Conservation (phyloP, 2,797 vertebrate genomes). For the Knipowitschia caucasica region DNA sequence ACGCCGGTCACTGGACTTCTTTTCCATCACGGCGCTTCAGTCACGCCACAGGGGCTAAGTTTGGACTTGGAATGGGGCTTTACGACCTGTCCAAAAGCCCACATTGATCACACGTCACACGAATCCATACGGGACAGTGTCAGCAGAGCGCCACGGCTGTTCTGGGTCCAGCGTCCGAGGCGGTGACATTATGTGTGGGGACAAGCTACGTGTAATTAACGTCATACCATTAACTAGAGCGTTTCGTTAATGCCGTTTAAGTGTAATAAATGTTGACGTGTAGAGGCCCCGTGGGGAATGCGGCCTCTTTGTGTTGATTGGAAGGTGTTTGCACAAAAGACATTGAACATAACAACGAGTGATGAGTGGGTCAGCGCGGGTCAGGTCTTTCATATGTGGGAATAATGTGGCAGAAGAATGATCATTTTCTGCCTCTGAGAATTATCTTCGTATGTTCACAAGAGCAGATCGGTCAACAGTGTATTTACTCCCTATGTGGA, state of each 20-base stretch:
- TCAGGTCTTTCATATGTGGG: conserved; percentile 15
- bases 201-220: conserved; percentile 2
- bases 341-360: conserved; percentile 9
- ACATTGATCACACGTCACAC: conserved; percentile 20
- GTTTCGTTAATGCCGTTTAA: conserved; percentile 30
- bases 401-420: neutral
- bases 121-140: conserved; percentile 23
- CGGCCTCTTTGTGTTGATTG: conserved; percentile 22
- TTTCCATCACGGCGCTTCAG: conserved; percentile 37
- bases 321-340: conserved; percentile 16
- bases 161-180: conserved; percentile 7
- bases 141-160: conserved; percentile 11
- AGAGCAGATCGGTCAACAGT: no score
- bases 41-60: conserved; percentile 26
- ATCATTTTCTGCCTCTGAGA: neutral
- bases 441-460: no score
- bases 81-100: conserved; percentile 6
- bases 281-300: conserved; percentile 20
- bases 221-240: conserved; percentile 10
- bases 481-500: no score
- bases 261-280: conserved; percentile 27
- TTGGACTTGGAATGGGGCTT: conserved; percentile 8
- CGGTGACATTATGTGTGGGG: neutral
- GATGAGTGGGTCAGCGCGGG: conserved; percentile 39
- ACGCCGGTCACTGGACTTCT: conserved; percentile 18